These are phyloP conservation scores for Pomatorhinus ruficollis DNA, from an alignment of 2,113 vertebrate species.

Conservation along the genomic window DNA sequence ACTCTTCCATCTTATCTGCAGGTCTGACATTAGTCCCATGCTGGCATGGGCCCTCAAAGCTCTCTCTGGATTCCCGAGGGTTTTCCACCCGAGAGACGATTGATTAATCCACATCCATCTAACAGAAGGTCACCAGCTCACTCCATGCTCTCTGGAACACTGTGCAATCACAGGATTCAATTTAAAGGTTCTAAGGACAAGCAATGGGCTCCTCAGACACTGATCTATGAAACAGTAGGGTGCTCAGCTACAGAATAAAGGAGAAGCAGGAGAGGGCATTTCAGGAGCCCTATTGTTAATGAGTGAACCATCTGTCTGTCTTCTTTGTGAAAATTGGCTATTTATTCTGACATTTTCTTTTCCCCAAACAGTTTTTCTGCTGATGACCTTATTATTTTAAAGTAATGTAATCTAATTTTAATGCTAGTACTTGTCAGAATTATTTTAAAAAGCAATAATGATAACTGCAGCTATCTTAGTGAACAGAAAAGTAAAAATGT, in stretches of 20 bases:
- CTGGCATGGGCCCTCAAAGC: neutral
- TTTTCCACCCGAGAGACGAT: accelerated
- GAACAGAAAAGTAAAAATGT: neutral
- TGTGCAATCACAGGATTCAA: neutral
- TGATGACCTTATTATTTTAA: slow-evolving; percentile 26
- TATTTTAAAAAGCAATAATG: neutral
- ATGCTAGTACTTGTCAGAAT: neutral
- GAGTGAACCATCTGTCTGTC: slow-evolving; percentile 47
- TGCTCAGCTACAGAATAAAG: slow-evolving; percentile 16
- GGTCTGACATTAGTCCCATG: neutral
- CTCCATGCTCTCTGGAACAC: neutral
- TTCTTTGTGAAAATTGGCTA: slow-evolving; percentile 6
- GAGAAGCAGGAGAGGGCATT: neutral
- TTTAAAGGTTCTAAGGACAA: slow-evolving; percentile 1
- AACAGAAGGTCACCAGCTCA: neutral
- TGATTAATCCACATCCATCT: neutral
- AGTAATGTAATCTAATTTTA: slow-evolving; percentile 10
- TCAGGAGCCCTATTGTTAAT: slow-evolving; percentile 18
- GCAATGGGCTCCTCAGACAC: neutral
- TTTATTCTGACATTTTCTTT: slow-evolving; percentile 26
- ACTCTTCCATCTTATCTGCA: neutral
- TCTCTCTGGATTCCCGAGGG: neutral
- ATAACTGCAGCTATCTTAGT: neutral
- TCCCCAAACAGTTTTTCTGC: neutral
- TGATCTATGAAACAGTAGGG: neutral